Conservation (phyloP, 2,888 invertebrate genomes). For the Rhimphoctona megacephalus region DNA sequence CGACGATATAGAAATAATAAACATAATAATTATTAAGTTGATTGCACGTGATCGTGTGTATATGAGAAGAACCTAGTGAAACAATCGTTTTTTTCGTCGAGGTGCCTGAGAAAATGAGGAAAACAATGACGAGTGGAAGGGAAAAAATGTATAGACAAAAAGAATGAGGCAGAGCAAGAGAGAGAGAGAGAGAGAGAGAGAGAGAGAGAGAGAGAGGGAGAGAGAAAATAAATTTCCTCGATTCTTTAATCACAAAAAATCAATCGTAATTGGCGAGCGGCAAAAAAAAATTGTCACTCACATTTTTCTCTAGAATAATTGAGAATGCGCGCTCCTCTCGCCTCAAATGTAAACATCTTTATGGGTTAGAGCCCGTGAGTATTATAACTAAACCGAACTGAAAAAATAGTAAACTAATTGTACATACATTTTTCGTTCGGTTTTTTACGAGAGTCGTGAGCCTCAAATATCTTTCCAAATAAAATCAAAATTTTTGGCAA, state of each 20-base stretch:
- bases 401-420: neutral
- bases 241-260: neutral
- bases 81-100: neutral
- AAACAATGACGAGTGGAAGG: constrained; percentile 8
- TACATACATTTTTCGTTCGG: neutral
- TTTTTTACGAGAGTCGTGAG: neutral
- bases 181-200: neutral
- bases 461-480: neutral
- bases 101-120: neutral
- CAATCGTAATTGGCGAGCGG: neutral
- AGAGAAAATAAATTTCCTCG: neutral
- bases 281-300: neutral
- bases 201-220: too few relatives aligned
- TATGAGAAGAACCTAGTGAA: constrained; percentile 16
- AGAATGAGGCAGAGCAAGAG: neutral
- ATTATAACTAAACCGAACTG: neutral
- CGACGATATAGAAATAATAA: constrained; percentile 54
- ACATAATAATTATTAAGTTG: constrained; percentile 54
- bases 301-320: neutral
- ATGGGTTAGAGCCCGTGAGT: neutral
- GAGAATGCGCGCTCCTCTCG: neutral
- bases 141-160: constrained; percentile 1
- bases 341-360: neutral
- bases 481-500: neutral
- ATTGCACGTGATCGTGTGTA: constrained; percentile 22